Evolutionary conservation across 2,797 vertebrate species (phyloP).

Genomic region (Sebastolobus altivelis): DNA sequence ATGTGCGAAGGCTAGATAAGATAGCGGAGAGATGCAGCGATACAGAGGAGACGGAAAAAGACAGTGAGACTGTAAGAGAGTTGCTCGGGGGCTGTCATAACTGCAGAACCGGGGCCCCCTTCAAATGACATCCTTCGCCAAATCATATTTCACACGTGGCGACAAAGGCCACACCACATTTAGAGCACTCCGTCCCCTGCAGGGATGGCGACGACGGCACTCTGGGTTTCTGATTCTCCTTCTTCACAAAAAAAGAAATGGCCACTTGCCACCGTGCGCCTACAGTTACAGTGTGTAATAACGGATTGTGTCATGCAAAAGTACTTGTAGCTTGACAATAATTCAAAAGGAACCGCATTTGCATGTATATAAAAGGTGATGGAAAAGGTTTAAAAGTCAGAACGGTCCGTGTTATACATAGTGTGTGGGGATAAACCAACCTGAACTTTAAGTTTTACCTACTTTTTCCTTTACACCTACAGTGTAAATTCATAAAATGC

Average conservation of each 20-base stretch:
- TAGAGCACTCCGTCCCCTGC: constrained; percentile 64
- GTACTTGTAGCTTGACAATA: constrained; percentile 24
- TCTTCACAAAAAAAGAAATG: constrained; percentile 35
- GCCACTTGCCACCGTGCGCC: constrained; percentile 43
- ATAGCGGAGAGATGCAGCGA: constrained; percentile 49
- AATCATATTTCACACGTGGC: constrained; percentile 77
- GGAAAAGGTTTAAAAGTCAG: constrained; percentile 19
- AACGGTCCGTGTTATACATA: neutral
- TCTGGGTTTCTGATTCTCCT: constrained; percentile 51
- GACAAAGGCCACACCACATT: constrained; percentile 71
- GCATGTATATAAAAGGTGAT: constrained; percentile 44
- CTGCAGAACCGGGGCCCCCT: constrained; percentile 67
- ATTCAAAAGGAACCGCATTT: constrained; percentile 42
- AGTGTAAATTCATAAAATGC: neutral
- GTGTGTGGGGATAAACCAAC: neutral
- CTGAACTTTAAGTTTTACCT: constrained; percentile 13
- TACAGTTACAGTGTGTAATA: constrained; percentile 55
- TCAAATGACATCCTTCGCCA: constrained; percentile 76
- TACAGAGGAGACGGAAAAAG: constrained; percentile 41
- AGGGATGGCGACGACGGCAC: constrained; percentile 42
- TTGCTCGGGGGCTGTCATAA: constrained; percentile 71
- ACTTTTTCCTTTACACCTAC: neutral
- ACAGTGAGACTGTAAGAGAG: constrained; percentile 48
- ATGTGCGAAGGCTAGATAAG: constrained; percentile 68
- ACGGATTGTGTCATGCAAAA: constrained; percentile 40